Evolutionary conservation across 2,797 vertebrate species (phyloP).

Genomic region (Orestias chungarensis): DNA sequence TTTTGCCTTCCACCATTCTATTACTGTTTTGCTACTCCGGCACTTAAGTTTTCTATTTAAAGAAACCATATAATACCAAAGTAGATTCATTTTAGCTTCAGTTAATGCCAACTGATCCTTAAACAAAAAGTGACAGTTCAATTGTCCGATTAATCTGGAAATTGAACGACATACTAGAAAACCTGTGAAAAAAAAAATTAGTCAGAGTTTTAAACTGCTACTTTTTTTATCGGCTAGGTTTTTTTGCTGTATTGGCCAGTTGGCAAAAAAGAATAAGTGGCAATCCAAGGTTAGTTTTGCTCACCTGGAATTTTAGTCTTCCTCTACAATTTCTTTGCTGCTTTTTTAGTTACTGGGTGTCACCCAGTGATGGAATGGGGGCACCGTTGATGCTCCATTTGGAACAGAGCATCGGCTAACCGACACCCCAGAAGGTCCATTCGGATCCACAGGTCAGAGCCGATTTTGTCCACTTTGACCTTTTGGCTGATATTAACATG

Average conservation of each 20-base stretch:
- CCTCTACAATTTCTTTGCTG: too few species aligned
- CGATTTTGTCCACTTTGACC: not conserved
- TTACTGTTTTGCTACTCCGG: not conserved
- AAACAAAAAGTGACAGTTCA: not conserved
- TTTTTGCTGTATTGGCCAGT: too few species aligned
- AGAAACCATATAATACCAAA: not conserved
- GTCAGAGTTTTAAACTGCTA: not conserved
- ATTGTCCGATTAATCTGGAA: not conserved
- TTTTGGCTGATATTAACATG: not conserved
- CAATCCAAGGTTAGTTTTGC: too few species aligned
- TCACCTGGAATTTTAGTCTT: too few species aligned
- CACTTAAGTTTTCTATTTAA: slow-evolving; percentile 4
- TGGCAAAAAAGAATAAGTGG: too few species aligned
- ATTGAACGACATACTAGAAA: not conserved
- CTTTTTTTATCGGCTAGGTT: too few species aligned
- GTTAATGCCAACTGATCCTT: not conserved
- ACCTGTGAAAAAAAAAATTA: not conserved
- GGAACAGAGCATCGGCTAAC: too few species aligned
- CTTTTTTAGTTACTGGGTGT: too few species aligned
- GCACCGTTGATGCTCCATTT: too few species aligned
- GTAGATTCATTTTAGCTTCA: slow-evolving; percentile 4
- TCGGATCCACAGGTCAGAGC: not conserved
- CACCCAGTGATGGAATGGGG: too few species aligned
- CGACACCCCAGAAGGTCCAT: not conserved
- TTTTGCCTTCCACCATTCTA: not conserved